phyloP scores from a whole-genome alignment of 2,888 invertebrate species.

The Mythimna pallens region DNA sequence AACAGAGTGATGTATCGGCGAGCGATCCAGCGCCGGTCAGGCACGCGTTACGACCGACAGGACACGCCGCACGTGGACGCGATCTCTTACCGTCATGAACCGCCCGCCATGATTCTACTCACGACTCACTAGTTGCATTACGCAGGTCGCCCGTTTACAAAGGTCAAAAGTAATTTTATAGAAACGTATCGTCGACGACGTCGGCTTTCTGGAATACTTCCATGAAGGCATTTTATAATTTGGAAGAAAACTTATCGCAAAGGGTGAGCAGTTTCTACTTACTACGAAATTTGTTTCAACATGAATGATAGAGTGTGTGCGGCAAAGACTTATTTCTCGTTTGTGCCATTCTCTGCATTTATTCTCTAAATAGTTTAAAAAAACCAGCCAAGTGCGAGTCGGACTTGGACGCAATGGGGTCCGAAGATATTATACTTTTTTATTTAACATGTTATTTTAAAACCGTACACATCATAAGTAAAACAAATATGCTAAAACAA shows the following conservation, averaged over 20 bases:
- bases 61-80: too few species aligned
- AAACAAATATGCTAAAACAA: too few species aligned
- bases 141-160: not conserved
- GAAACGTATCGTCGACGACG: not conserved
- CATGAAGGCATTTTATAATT: not conserved
- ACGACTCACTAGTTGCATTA: not conserved
- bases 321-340: not conserved
- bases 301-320: not conserved
- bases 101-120: not conserved
- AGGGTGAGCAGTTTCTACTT: not conserved
- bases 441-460: too few species aligned
- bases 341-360: not conserved
- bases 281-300: not conserved
- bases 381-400: too few species aligned
- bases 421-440: too few species aligned
- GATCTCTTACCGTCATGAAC: not conserved
- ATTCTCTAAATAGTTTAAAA: too few species aligned
- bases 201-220: not conserved
- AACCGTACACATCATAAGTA: too few species aligned
- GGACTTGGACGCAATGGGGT: too few species aligned
- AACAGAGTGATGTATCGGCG: slow-evolving; percentile 52
- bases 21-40: not conserved
- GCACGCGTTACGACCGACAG: too few species aligned
- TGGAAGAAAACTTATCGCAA: not conserved
- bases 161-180: not conserved